Evolutionary conservation across 2,888 invertebrate genomes (phyloP).

Genomic region (Hydrotaea diabolus): DNA sequence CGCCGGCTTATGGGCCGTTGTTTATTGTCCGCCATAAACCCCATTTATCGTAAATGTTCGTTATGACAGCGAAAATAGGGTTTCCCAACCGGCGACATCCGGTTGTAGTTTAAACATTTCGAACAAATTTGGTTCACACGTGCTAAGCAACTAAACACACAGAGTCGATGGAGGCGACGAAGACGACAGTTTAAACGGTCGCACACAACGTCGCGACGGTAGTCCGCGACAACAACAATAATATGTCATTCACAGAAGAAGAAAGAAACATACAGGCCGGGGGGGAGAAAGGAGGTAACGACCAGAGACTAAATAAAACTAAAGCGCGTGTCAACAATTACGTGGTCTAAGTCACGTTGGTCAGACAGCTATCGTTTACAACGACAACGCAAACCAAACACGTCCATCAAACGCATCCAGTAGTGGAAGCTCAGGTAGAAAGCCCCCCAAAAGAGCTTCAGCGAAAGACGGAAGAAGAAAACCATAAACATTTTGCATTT

Average conservation of each 20-base stretch:
- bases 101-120: constrained; percentile 48
- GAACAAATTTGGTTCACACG: constrained; percentile 75
- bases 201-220: not conserved
- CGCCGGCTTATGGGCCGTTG: not conserved
- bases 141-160: constrained; percentile 60
- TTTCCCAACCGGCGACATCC: constrained; percentile 51
- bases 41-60: not conserved
- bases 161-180: not conserved
- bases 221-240: constrained; percentile 17
- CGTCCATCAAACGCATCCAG: not conserved
- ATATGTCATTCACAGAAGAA: constrained; percentile 39
- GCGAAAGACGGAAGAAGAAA: not conserved
- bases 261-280: not conserved
- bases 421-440: not conserved
- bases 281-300: not conserved
- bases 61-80: constrained; percentile 21
- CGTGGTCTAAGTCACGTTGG: constrained; percentile 63
- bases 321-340: constrained; percentile 55
- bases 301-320: not conserved
- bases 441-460: not conserved
- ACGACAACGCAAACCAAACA: not conserved
- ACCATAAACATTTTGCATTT: not conserved
- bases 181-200: constrained; percentile 7
- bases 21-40: constrained; percentile 13
- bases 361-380: constrained; percentile 57